Conservation (phyloP, 2,113 vertebrate genomes). For the Scolopax mira region DNA sequence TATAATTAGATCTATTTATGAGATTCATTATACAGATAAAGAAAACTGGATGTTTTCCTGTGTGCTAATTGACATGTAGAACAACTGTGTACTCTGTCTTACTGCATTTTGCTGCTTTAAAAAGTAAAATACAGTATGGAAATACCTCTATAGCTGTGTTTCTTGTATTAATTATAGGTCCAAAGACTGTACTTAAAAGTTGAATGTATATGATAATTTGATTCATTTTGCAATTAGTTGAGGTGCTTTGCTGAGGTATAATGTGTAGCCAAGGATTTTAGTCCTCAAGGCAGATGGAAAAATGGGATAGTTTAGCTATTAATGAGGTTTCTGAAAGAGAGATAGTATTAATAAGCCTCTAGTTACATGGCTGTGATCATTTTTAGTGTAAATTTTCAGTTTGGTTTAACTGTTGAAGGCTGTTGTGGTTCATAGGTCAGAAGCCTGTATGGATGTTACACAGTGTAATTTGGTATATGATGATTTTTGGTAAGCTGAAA, state of each 20-base stretch:
- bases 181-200: constrained; percentile 2
- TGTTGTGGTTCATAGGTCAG: background rate
- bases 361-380: background rate
- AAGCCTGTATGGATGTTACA: background rate
- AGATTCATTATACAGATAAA: constrained; percentile 37
- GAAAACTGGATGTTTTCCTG: constrained; percentile 48
- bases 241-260: background rate
- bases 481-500: background rate
- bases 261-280: background rate
- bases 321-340: background rate
- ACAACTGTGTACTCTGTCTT: background rate
- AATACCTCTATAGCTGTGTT: background rate
- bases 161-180: background rate
- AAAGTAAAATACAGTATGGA: background rate
- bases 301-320: background rate
- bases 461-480: background rate
- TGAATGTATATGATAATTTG: background rate
- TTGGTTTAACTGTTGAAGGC: background rate
- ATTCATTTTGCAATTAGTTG: background rate
- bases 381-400: background rate
- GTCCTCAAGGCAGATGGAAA: background rate
- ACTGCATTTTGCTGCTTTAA: background rate
- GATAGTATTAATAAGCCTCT: background rate
- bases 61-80: constrained; percentile 28
- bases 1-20: constrained; percentile 57